Evolutionary conservation across 2,888 invertebrate genomes (phyloP).

Genomic region (Cyaniris semiargus): DNA sequence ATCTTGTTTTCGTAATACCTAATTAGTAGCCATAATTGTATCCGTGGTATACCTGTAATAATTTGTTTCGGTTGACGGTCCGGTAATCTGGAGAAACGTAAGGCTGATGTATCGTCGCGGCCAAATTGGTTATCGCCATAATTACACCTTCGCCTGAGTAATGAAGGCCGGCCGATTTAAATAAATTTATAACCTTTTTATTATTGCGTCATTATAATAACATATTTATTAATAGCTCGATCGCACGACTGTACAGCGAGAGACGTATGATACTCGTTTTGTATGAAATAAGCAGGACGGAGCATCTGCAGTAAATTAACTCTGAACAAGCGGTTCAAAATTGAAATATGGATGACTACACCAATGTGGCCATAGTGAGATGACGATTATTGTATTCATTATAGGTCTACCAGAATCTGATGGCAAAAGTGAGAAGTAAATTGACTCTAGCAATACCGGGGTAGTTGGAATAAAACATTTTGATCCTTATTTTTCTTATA

Average conservation of each 20-base stretch:
- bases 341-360: not conserved
- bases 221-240: constrained; percentile 1
- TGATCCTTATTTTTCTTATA: too few relatives aligned
- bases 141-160: constrained; percentile 35
- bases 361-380: not conserved
- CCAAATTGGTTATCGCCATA: constrained; percentile 42
- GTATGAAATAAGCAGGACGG: not conserved
- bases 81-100: constrained; percentile 51
- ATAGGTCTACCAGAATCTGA: too few relatives aligned
- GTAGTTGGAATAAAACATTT: too few relatives aligned
- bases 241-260: not conserved
- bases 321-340: not conserved
- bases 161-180: constrained; percentile 30
- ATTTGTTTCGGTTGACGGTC: constrained; percentile 35
- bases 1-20: not conserved
- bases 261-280: not conserved
- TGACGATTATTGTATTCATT: constrained; percentile 1
- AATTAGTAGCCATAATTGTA: constrained; percentile 14
- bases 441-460: too few relatives aligned
- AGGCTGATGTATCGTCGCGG: constrained; percentile 43
- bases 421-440: too few relatives aligned
- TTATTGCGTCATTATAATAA: not conserved
- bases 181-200: constrained; percentile 36
- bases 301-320: not conserved
- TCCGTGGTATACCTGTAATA: not conserved